phyloP scores from a whole-genome alignment of 2,888 invertebrate species.

The Escarpia spicata region DNA sequence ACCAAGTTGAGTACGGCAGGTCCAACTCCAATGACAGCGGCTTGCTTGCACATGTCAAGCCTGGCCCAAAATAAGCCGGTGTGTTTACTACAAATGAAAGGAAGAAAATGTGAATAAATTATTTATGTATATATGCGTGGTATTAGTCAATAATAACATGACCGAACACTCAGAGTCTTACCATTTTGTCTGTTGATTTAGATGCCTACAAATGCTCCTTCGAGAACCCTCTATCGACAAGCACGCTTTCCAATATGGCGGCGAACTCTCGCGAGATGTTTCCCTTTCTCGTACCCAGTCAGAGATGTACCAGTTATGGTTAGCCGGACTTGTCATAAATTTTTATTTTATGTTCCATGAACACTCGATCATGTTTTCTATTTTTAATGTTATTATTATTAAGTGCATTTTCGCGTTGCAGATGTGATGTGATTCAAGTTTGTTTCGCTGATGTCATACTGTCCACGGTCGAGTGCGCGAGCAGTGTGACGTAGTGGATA shows the following conservation, averaged over 20 bases:
- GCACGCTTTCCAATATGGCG: neutral
- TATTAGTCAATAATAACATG: neutral
- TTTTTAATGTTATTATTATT: too few relatives aligned
- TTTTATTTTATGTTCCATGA: too few relatives aligned
- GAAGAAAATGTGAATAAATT: neutral
- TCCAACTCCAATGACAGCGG: neutral
- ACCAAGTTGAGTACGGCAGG: neutral
- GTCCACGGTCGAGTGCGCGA: too few relatives aligned
- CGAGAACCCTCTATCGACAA: neutral
- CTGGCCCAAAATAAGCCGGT: neutral
- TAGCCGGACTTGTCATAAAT: neutral
- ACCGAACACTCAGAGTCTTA: neutral
- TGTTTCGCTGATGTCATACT: too few relatives aligned
- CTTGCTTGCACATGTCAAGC: neutral
- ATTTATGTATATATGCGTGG: neutral
- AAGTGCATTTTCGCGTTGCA: too few relatives aligned
- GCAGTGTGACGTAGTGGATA: too few relatives aligned
- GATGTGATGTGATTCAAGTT: too few relatives aligned
- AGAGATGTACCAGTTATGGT: neutral
- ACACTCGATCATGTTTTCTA: too few relatives aligned
- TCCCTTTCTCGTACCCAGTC: neutral
- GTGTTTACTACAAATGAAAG: neutral
- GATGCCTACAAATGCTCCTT: neutral
- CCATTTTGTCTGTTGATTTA: neutral
- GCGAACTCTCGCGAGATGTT: neutral